phyloP scores from a whole-genome alignment of 2,113 vertebrate genomes.

The Phalacrocorax carbo region DNA sequence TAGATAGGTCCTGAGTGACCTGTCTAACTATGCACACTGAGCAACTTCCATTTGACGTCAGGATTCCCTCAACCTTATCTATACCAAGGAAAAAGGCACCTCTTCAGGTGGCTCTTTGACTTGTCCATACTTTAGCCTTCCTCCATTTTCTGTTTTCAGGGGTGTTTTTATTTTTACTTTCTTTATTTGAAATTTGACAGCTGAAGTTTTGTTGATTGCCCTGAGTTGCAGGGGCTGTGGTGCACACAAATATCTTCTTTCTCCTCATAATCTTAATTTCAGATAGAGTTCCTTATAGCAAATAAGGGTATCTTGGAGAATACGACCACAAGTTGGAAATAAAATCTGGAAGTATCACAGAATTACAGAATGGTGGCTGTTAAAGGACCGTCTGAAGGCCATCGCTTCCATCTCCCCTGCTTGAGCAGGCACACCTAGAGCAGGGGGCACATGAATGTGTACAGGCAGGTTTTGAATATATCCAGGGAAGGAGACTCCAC shows the following conservation, averaged over 20 bases:
- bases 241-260: neutral
- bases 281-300: neutral
- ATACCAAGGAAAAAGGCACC: neutral
- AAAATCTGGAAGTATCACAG: neutral
- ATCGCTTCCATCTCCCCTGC: no score
- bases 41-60: neutral
- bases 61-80: neutral
- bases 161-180: neutral
- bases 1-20: neutral
- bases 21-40: neutral
- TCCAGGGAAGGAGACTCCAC: no score
- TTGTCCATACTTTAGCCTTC: neutral
- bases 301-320: neutral
- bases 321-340: neutral
- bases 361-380: no score
- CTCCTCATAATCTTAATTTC: neutral
- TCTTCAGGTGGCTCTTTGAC: neutral
- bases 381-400: no score
- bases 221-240: neutral
- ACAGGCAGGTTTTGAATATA: no score
- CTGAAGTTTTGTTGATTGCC: neutral
- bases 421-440: no score
- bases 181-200: neutral
- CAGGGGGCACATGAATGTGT: no score
- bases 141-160: neutral